Evolutionary conservation across 2,113 vertebrate genomes (phyloP), one percentile per base, ranked within the genome.

Genomic region (Oncorhynchus kisutch): DNA sequence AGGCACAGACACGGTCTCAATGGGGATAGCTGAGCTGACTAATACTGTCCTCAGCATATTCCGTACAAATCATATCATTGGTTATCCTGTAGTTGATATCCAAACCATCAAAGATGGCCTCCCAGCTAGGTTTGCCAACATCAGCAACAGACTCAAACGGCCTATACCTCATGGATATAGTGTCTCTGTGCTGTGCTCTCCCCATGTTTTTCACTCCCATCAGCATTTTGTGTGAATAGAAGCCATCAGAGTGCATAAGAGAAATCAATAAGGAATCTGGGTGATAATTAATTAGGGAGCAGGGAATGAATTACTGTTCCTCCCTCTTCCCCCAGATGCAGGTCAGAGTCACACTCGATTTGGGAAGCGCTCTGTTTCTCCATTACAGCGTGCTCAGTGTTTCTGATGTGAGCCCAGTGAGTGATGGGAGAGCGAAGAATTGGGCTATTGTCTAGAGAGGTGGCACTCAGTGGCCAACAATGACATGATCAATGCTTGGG

Each of bases 191-290:
- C 16, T 64, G 12, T 13, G 24, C 65, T 14, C 0, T 68, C 73
- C 71, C 73, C 65, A 18, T 1, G 0, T 81, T 86, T 72, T 83
- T 81, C 81, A 25, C 11, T 86, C 81, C 84, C 78, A 0, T 89
- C 82, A 85, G 87, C 68, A 81, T 78, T 88, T 88, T 76, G 80
- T 77, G 57, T 90, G 71, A 92, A 89, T 85, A 80, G 67, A 87
- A 90, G 72, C 84, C 83, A 83, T 89, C 78, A 45, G 71, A 85
- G 54, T 80, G 84, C 93, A 90, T 89, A 78, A 79, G 85, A 88
- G 87, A 90, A 94, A 95, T 95, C 94, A 94, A 95, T 95, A 94
- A 93, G 84, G 85, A 94, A 95, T 95, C 84, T 94, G 84, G 39
- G 9, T 88, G 89, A 90, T 94, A 94, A 95, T 94, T 95, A 94